Conservation (phyloP, 1,140 invertebrate species). For the Pseudomyrmex cubaensis region DNA sequence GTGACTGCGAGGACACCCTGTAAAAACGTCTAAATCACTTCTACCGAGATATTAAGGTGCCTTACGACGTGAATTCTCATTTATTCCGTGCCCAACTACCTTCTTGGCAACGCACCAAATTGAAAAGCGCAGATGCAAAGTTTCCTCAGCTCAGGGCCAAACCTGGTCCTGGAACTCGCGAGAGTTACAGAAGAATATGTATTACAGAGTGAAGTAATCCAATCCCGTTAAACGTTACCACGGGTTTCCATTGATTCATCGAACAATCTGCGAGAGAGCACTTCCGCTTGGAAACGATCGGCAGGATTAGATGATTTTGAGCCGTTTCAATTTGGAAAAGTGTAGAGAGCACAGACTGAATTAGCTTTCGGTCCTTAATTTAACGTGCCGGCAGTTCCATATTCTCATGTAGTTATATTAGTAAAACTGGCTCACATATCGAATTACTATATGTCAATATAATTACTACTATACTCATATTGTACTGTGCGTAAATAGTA, state of each 20-base stretch:
- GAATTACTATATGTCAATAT: no score
- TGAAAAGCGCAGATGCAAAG: constrained; percentile 79
- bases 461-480: no score
- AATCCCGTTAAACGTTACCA: constrained; percentile 70
- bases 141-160: constrained; percentile 52
- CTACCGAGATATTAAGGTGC: constrained; percentile 80
- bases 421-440: background rate
- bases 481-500: no score
- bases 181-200: constrained; percentile 66
- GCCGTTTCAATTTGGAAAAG: constrained; percentile 42
- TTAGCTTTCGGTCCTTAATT: constrained; percentile 46
- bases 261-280: constrained; percentile 71
- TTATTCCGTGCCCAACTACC: constrained; percentile 71
- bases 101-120: constrained; percentile 82
- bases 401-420: background rate
- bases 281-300: constrained; percentile 37
- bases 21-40: constrained; percentile 81
- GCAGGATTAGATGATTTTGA: constrained; percentile 66
- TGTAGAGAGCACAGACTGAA: constrained; percentile 27
- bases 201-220: constrained; percentile 73
- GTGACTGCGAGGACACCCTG: constrained; percentile 74
- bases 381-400: background rate
- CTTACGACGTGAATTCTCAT: constrained; percentile 75
- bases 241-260: constrained; percentile 73
- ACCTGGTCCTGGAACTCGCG: constrained; percentile 60